Percentiles rank a stretch among this genome's conserved stretches.
Conservation (phyloP, 2,113 vertebrate genomes). For the Oreochromis aureus region DNA sequence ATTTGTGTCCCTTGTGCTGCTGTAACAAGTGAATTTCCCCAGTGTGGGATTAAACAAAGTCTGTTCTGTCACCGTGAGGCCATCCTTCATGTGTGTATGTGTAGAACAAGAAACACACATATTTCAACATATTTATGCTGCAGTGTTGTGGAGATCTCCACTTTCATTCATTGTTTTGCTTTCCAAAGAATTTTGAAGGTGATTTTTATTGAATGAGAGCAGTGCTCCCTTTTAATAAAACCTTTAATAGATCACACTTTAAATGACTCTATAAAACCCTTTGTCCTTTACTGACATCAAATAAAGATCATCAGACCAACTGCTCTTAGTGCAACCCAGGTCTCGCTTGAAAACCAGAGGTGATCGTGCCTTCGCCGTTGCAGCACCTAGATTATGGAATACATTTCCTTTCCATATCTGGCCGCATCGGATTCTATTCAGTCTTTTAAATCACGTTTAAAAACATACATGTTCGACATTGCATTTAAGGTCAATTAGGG, state of each 20-base stretch:
- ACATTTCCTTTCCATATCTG: too few relatives aligned
- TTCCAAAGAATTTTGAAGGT: neutral
- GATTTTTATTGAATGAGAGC: neutral
- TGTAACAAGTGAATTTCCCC: neutral
- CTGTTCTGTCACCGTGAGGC: too few relatives aligned
- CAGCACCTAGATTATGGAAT: too few relatives aligned
- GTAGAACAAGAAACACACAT: too few relatives aligned
- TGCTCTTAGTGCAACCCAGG: too few relatives aligned
- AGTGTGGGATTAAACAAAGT: neutral
- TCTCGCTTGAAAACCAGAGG: too few relatives aligned
- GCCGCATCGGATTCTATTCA: too few relatives aligned
- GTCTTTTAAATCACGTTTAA: too few relatives aligned
- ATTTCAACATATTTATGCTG: neutral
- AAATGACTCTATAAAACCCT: neutral
- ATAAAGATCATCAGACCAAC: too few relatives aligned
- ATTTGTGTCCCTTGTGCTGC: neutral
- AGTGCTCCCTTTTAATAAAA: neutral
- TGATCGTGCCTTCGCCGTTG: too few relatives aligned
- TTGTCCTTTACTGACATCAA: neutral
- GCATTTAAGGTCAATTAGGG: too few relatives aligned
- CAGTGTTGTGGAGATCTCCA: neutral
- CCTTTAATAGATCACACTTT: neutral
- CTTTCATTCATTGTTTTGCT: neutral
- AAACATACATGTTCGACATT: too few relatives aligned
- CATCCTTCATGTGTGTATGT: neutral